Evolutionary conservation across 2,888 invertebrate species (phyloP).

Genomic region (Druceiella hillmani): DNA sequence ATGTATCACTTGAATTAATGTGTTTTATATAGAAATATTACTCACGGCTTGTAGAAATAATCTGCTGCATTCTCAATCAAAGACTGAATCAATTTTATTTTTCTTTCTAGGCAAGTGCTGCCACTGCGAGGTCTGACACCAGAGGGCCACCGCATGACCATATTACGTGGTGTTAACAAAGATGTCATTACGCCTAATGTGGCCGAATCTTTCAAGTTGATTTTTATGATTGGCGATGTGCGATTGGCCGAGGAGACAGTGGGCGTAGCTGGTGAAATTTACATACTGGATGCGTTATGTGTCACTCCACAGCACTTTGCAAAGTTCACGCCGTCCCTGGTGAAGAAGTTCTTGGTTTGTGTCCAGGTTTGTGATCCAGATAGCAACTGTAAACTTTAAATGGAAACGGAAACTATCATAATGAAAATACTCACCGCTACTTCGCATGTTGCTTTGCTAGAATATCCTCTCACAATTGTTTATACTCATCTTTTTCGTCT

Average conservation of each 20-base stretch:
- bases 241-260: conserved; percentile 68
- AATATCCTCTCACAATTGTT: not conserved
- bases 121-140: conserved; percentile 76
- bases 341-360: conserved; percentile 81
- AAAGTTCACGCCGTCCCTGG: conserved; percentile 69
- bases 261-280: conserved; percentile 80
- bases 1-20: no score
- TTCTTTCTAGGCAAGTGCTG: conserved; percentile 60
- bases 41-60: no score
- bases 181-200: conserved; percentile 63
- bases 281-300: conserved; percentile 70
- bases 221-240: conserved; percentile 80
- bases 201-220: conserved; percentile 69
- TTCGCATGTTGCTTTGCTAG: no score
- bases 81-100: no score
- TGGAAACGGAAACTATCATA: not conserved
- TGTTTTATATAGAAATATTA: no score
- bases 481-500: no score
- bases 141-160: conserved; percentile 69
- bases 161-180: conserved; percentile 56
- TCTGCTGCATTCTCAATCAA: no score
- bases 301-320: conserved; percentile 72
- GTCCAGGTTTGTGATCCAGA: conserved; percentile 59
- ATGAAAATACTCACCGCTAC: not conserved
- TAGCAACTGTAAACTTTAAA: conserved; percentile 1